Base-by-base conservation (phyloP, 2,888 invertebrate species). In the Agrochola circellaris region DNA sequence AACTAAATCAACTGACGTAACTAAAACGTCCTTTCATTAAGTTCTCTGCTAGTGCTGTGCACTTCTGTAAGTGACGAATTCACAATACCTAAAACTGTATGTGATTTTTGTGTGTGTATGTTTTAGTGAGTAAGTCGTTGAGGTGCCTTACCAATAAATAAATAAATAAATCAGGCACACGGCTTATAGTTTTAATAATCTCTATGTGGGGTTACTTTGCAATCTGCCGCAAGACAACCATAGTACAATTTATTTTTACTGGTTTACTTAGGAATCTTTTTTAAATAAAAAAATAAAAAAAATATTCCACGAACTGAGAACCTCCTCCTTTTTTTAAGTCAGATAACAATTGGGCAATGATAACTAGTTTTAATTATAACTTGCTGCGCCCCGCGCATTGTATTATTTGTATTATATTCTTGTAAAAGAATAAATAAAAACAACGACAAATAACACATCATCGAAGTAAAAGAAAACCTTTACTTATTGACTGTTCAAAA, bases 401-500 rank as follows among this genome's bases (percentile, higher is more conserved):
- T n/a, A n/a, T n/a, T n/a, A n/a, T n/a, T n/a, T n/a, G n/a, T 13
- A n/a, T 60, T 9, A 17, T 1, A 17, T 30, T 61, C 6, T 7
- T 7, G 3, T 23, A 13, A 62, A 34, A 23, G 7, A 30, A 62
- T 7, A 6, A 23, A 38, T 8, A 38, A 23, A 45, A 17, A 42
- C 30, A 54, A 26, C 2, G 6, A 9, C 23, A 26, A 34, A 9
- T 17, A 51, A 3, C 2, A 61, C 8, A 34, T 68, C 64, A 34
- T 71, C 67, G 1, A 82, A 38, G 13, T 66, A 68, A 56, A 58
- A 34, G n/a, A 34, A 67, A 48, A 23, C 67, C 30, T 15, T 48
- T 48, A 67, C 67, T 30, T 67, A 48, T 67, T 30, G 48, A 48
- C 66, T 67, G 58, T 58, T 56, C 56, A 56, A 58, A 54, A 34